Percentiles rank a stretch among this genome's conserved stretches.
Conservation (phyloP, 2,888 invertebrate genomes). For the Cerceris rybyensis region DNA sequence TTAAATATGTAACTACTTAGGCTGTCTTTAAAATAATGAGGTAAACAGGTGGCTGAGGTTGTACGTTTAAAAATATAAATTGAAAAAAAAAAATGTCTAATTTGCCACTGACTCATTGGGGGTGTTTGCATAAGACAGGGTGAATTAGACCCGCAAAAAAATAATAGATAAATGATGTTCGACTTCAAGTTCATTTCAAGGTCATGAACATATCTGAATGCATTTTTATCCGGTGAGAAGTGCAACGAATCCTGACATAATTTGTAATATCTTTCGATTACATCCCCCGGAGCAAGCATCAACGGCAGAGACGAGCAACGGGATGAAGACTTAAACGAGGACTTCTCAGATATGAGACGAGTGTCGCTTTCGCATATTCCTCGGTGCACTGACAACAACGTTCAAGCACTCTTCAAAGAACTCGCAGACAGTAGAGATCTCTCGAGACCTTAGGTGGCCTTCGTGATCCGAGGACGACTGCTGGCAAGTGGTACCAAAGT, state of each 20-base stretch:
- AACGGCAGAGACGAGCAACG: constrained; percentile 10
- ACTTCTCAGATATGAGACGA: constrained; percentile 51
- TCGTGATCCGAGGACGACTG: constrained; percentile 57
- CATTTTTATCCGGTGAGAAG: no score
- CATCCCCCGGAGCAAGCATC: constrained; percentile 1
- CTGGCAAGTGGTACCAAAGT: constrained; percentile 56
- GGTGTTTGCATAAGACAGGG: no score
- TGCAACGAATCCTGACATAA: neutral
- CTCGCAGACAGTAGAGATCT: constrained; percentile 60
- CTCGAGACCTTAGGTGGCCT: constrained; percentile 63
- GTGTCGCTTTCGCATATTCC: constrained; percentile 61
- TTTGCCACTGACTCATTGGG: no score
- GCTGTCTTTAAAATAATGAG: no score
- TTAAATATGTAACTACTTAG: no score
- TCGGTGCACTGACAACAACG: constrained; percentile 58
- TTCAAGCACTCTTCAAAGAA: constrained; percentile 57
- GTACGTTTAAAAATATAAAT: no score
- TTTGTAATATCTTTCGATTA: constrained; percentile 17
- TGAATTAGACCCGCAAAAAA: no score
- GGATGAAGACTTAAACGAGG: constrained; percentile 40
- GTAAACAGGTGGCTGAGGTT: no score
- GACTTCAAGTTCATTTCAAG: no score
- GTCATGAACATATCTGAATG: no score
- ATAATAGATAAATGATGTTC: no score
- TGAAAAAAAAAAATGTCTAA: no score